Evolutionary conservation across 2,113 vertebrate genomes (phyloP).

Genomic region (Perognathus longimembris): DNA sequence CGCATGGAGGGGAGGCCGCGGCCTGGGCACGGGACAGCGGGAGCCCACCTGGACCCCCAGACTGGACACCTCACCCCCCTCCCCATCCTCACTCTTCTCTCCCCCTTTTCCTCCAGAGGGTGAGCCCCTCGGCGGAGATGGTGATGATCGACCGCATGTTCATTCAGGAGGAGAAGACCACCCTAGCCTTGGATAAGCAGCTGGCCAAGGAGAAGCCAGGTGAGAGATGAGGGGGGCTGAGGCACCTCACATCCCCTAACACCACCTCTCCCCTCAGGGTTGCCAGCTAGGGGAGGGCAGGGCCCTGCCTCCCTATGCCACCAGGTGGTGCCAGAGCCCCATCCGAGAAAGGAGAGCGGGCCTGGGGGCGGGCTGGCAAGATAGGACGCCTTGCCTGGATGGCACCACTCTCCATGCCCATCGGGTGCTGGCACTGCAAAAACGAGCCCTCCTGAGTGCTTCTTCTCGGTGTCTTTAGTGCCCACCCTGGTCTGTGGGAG

Average conservation of each 20-base stretch:
- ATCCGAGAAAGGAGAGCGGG: not conserved
- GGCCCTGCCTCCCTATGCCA: not conserved
- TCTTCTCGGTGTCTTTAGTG: not conserved
- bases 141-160: conserved; percentile 99
- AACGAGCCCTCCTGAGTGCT: not conserved
- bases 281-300: too few relatives aligned
- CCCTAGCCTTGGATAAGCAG: conserved; percentile 91
- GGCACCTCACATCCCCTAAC: not conserved
- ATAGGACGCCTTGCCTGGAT: not conserved
- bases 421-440: too few relatives aligned
- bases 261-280: too few relatives aligned
- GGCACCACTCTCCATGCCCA: not conserved
- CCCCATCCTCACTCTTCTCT: not conserved
- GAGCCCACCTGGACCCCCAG: too few relatives aligned
- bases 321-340: not conserved
- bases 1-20: not conserved
- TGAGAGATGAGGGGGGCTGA: conserved; percentile 63
- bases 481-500: not conserved
- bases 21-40: not conserved
- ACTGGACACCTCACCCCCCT: too few relatives aligned
- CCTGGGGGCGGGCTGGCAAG: not conserved
- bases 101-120: conserved; percentile 86
- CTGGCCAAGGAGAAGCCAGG: conserved; percentile 96
- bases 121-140: conserved; percentile 97
- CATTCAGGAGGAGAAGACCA: conserved; percentile 96